Conservation (phyloP, 1,140 invertebrate genomes). For the Caenorhabditis inopinata region DNA sequence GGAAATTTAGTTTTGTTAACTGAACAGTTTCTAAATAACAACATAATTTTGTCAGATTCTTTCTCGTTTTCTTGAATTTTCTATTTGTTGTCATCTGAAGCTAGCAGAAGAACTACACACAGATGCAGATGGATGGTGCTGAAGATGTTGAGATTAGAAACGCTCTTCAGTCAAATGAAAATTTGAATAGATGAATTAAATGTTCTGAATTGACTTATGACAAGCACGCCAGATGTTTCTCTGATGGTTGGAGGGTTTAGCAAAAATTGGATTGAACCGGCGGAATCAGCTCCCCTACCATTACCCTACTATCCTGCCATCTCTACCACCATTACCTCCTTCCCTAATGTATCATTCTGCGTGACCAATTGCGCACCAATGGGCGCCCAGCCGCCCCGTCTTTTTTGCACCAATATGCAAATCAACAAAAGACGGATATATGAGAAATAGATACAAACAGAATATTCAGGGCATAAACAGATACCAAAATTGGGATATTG, state of each 20-base stretch:
- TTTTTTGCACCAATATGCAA: slow-evolving; percentile 23
- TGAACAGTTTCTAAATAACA: slow-evolving; percentile 23
- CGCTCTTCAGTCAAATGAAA: slow-evolving; percentile 17
- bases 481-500: neutral
- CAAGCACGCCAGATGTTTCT: slow-evolving; percentile 26
- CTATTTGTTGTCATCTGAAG: no score
- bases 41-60: neutral
- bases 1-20: slow-evolving; percentile 16
- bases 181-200: slow-evolving; percentile 32
- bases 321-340: neutral
- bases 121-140: slow-evolving; percentile 7
- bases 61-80: neutral
- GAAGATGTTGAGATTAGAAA: neutral
- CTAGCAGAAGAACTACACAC: neutral
- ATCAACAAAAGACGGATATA: neutral
- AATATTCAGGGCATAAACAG: no score
- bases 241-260: neutral
- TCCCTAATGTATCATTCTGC: slow-evolving; percentile 23
- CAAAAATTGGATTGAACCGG: neutral
- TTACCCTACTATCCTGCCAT: neutral
- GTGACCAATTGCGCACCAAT: slow-evolving; percentile 26
- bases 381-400: neutral
- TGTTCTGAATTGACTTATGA: slow-evolving; percentile 25
- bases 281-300: neutral
- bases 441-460: neutral